These are phyloP conservation scores for Peromyscus attwateri DNA, from an alignment of 2,797 vertebrate species.

Conservation along the genomic window DNA sequence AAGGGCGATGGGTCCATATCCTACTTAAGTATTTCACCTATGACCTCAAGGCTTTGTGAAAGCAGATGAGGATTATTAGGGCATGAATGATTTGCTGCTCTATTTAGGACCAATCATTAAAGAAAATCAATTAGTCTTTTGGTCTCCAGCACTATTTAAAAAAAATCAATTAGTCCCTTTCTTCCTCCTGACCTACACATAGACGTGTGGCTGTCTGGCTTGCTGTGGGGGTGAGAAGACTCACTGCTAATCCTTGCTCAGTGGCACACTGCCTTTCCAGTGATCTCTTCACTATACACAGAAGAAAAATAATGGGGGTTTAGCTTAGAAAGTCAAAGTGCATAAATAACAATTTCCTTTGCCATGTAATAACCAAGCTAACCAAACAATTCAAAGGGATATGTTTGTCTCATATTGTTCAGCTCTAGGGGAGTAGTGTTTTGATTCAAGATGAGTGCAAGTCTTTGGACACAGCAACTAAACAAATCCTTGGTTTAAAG, in stretches of 20 bases:
- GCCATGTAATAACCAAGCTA: neutral
- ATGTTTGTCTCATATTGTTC: neutral
- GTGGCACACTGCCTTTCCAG: neutral
- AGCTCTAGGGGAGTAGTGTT: neutral
- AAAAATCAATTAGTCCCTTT: neutral
- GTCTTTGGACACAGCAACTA: conserved; percentile 59
- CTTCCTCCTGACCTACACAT: neutral
- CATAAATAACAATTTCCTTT: neutral
- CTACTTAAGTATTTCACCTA: conserved; percentile 18
- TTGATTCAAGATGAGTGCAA: neutral
- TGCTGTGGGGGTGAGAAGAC: neutral
- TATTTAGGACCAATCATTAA: conserved; percentile 33
- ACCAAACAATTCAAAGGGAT: conserved; percentile 28
- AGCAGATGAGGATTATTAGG: neutral
- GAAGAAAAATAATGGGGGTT: neutral
- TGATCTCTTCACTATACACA: neutral
- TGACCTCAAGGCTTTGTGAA: conserved; percentile 13
- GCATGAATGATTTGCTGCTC: neutral
- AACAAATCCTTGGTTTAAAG: conserved; percentile 14
- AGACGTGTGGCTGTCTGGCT: neutral
- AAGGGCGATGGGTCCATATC: neutral
- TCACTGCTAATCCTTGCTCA: neutral
- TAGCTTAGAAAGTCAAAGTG: neutral
- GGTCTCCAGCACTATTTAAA: neutral
- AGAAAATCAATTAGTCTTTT: conserved; percentile 6